Conservation (phyloP, 2,888 invertebrate genomes). For the Limulus polyphemus region DNA sequence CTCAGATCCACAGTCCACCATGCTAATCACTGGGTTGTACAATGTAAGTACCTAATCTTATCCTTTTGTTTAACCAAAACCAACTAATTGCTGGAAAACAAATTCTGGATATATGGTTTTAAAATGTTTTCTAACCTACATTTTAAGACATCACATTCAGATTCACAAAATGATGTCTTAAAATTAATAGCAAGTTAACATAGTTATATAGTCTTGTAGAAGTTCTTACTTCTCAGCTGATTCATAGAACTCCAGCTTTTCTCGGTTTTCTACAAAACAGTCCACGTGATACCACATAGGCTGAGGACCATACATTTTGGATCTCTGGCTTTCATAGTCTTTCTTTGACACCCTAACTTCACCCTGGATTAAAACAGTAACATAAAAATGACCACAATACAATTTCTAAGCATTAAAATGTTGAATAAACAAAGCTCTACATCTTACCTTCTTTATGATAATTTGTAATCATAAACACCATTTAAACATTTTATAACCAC, state of each 20-base stretch:
- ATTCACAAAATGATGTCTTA: too few relatives aligned
- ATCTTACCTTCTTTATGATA: too few relatives aligned
- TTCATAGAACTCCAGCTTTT: constrained; percentile 58
- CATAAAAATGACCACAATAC: constrained; percentile 21
- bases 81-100: too few relatives aligned
- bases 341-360: constrained; percentile 67
- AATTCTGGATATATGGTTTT: too few relatives aligned
- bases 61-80: too few relatives aligned
- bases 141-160: too few relatives aligned
- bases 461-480: too few relatives aligned
- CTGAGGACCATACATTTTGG: constrained; percentile 65
- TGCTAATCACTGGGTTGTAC: too few relatives aligned
- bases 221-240: constrained; percentile 46
- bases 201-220: background rate
- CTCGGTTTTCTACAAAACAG: constrained; percentile 67
- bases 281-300: constrained; percentile 82
- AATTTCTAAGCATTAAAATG: background rate
- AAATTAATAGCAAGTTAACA: background rate
- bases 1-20: too few relatives aligned
- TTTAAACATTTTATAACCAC: too few relatives aligned
- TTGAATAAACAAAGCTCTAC: background rate
- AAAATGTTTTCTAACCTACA: too few relatives aligned
- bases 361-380: constrained; percentile 39
- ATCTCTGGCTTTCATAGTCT: constrained; percentile 67
- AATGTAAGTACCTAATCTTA: too few relatives aligned